Conservation (phyloP, 2,888 invertebrate genomes). For the Epicampocera succincta region DNA sequence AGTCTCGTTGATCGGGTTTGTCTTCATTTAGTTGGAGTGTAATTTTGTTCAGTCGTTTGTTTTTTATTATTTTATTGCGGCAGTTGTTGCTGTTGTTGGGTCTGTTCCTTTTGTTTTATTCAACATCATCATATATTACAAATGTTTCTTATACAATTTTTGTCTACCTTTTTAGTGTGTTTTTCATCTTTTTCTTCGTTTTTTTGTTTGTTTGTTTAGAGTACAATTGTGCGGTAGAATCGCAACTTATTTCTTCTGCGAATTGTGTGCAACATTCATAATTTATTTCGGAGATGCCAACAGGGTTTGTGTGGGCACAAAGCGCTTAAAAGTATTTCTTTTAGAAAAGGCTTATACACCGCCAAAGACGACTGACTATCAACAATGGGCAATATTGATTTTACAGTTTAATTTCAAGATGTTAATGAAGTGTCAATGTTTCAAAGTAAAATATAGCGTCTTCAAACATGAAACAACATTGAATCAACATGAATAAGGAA, state of each 20-base stretch:
- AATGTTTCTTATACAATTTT: constrained; percentile 33
- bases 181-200: too few species aligned
- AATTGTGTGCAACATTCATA: constrained; percentile 40
- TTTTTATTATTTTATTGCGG: constrained; percentile 18
- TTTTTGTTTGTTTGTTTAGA: not conserved
- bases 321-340: not conserved
- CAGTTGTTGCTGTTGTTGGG: constrained; percentile 22
- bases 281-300: constrained; percentile 26
- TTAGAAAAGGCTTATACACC: not conserved
- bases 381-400: not conserved
- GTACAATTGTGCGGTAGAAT: constrained; percentile 29
- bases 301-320: not conserved
- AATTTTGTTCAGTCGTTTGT: constrained; percentile 40
- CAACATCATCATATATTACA: constrained; percentile 52
- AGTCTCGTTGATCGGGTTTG: constrained; percentile 62
- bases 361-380: too few species aligned
- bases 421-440: too few species aligned
- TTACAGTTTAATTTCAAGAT: too few species aligned
- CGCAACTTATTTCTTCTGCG: constrained; percentile 46
- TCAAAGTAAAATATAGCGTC: too few species aligned
- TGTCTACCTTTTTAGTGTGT: constrained; percentile 23
- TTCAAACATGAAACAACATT: too few species aligned
- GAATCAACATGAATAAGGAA: too few species aligned
- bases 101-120: constrained; percentile 51
- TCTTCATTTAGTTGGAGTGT: constrained; percentile 61